These are phyloP conservation scores for Protonibea diacanthus DNA, from an alignment of 2,797 vertebrate genomes.

Conservation along the genomic window DNA sequence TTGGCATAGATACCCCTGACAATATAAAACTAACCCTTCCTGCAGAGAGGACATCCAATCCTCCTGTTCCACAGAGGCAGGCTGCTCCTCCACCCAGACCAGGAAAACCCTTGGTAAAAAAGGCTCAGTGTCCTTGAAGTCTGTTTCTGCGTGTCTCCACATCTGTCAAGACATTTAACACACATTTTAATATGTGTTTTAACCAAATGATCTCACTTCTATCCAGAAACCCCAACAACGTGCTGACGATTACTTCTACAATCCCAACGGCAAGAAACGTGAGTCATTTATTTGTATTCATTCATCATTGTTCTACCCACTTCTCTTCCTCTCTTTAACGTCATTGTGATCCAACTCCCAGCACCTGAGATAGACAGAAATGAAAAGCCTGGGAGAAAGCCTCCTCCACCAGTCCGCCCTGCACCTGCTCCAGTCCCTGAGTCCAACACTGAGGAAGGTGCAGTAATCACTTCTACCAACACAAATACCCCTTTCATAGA, in stretches of 20 bases:
- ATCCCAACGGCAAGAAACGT: slow-evolving; percentile 75
- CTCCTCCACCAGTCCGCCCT: slow-evolving; percentile 36
- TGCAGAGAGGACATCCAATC: slow-evolving; percentile 68
- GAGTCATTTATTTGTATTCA: slow-evolving; percentile 40
- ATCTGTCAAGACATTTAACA: background rate
- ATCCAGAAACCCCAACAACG: slow-evolving; percentile 64
- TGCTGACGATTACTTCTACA: slow-evolving; percentile 46
- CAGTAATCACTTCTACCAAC: slow-evolving; percentile 27
- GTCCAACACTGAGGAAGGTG: slow-evolving; percentile 79
- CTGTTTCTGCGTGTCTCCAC: slow-evolving; percentile 8
- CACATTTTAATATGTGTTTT: background rate
- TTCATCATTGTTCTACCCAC: background rate
- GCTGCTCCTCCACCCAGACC: slow-evolving; percentile 72
- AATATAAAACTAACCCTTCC: background rate
- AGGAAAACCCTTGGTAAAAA: slow-evolving; percentile 59
- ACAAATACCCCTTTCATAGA: slow-evolving; percentile 3
- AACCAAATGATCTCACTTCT: slow-evolving; percentile 6
- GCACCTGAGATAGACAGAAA: slow-evolving; percentile 83
- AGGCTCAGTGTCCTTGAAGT: background rate
- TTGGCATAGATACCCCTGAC: background rate
- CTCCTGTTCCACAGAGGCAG: slow-evolving; percentile 65
- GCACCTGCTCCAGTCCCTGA: slow-evolving; percentile 40
- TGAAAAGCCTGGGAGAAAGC: slow-evolving; percentile 80
- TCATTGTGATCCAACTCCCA: slow-evolving; percentile 40
- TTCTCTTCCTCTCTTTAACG: background rate